These are phyloP conservation scores for Ochropleura leucogaster DNA, from an alignment of 2,888 invertebrate genomes.

Conservation along the genomic window DNA sequence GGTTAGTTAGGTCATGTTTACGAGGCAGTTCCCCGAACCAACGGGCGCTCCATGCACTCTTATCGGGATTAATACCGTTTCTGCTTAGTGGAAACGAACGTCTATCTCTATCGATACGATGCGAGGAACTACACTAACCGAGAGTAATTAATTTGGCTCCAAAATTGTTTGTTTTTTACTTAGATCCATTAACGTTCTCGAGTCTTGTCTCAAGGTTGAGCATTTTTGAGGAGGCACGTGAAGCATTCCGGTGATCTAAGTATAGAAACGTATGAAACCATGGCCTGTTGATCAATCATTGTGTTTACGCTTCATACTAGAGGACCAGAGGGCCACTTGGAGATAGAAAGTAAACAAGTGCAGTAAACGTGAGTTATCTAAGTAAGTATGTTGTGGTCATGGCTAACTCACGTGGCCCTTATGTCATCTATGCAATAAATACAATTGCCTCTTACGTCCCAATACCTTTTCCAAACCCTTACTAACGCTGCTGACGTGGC, in stretches of 20 bases:
- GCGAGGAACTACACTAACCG: constrained; percentile 18
- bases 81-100: constrained; percentile 54
- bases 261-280: neutral
- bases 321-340: constrained; percentile 17
- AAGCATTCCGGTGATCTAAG: constrained; percentile 9
- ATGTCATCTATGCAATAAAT: constrained; percentile 17
- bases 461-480: neutral
- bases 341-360: constrained; percentile 17
- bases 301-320: neutral
- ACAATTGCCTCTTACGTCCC: neutral
- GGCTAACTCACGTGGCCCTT: constrained; percentile 13
- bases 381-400: constrained; percentile 5
- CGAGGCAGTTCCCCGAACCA: constrained; percentile 50
- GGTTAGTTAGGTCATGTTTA: constrained; percentile 46
- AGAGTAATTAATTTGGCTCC: constrained; percentile 43
- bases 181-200: constrained; percentile 41
- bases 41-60: constrained; percentile 40
- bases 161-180: constrained; percentile 44
- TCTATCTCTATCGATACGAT: constrained; percentile 34
- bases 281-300: neutral
- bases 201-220: constrained; percentile 50
- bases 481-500: neutral
- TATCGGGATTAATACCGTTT: constrained; percentile 61
- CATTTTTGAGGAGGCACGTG: constrained; percentile 21
- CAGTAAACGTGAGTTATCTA: constrained; percentile 16